Conservation (phyloP, 2,797 vertebrate genomes). For the Zalophus californianus region DNA sequence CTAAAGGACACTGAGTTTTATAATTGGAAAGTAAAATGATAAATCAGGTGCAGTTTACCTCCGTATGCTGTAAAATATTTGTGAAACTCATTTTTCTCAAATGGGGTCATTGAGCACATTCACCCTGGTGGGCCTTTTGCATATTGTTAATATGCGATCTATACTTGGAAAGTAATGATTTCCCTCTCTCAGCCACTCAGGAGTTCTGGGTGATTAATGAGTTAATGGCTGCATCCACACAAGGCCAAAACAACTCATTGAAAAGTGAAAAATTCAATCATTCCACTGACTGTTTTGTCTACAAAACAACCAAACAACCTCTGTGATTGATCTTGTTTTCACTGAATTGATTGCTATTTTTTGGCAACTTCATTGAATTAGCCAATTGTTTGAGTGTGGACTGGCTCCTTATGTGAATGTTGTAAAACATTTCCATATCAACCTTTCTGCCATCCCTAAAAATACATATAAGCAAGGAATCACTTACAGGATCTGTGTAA, state of each 20-base stretch:
- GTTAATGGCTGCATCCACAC: constrained; percentile 80
- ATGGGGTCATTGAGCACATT: constrained; percentile 78
- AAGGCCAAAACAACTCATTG: constrained; percentile 82
- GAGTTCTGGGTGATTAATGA: constrained; percentile 83
- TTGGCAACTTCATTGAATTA: constrained; percentile 79
- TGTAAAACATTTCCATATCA: background rate
- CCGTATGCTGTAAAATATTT: constrained; percentile 72
- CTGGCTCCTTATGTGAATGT: background rate
- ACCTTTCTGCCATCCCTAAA: background rate
- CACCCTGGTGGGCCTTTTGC: constrained; percentile 76
- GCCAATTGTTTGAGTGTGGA: constrained; percentile 57
- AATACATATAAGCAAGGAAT: background rate
- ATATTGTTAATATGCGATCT: constrained; percentile 79
- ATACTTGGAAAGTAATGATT: constrained; percentile 78
- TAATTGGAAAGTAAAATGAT: constrained; percentile 48
- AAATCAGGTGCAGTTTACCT: constrained; percentile 75
- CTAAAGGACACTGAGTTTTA: constrained; percentile 62
- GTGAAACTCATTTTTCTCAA: constrained; percentile 78
- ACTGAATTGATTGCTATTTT: constrained; percentile 81
- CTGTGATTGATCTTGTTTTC: constrained; percentile 81
- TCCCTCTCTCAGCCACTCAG: constrained; percentile 64
- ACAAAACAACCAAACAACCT: constrained; percentile 79
- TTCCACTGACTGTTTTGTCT: constrained; percentile 79
- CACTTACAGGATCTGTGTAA: background rate
- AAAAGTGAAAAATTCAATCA: constrained; percentile 84